Evolutionary conservation across 2,888 invertebrate genomes (phyloP).

Genomic region (Agonopterix arenella): DNA sequence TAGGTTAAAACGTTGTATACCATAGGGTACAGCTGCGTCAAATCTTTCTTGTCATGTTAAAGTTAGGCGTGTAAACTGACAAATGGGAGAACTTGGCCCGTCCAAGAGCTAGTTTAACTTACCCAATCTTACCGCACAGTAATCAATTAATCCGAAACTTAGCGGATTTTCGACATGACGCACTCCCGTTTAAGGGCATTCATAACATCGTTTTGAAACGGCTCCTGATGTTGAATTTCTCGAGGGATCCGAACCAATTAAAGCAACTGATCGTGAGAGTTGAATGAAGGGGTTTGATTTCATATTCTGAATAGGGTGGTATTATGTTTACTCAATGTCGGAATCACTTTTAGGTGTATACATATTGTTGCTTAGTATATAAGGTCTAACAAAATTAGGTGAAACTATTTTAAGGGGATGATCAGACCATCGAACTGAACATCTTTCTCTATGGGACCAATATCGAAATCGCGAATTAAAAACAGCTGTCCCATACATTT

Average conservation of each 20-base stretch:
- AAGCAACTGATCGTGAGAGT: constrained; percentile 12
- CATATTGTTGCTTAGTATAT: too few species aligned
- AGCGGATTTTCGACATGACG: constrained; percentile 37
- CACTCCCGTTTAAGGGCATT: constrained; percentile 24
- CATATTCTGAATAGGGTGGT: too few species aligned
- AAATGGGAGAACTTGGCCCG: constrained; percentile 48
- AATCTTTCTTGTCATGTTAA: constrained; percentile 34
- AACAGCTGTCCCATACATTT: too few species aligned
- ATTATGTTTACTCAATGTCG: too few species aligned
- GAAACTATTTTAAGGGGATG: too few species aligned
- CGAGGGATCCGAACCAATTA: constrained; percentile 27
- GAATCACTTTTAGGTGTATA: too few species aligned
- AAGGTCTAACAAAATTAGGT: too few species aligned
- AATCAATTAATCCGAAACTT: constrained; percentile 62
- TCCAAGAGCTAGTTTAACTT: constrained; percentile 49
- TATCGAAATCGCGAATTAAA: too few species aligned
- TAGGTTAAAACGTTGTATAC: background rate
- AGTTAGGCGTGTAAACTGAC: constrained; percentile 38
- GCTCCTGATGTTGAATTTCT: constrained; percentile 24
- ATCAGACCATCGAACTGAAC: too few species aligned
- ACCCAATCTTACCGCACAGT: constrained; percentile 47
- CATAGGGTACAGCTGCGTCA: constrained; percentile 23
- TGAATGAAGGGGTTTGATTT: too few species aligned
- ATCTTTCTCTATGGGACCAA: too few species aligned
- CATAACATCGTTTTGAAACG: constrained; percentile 33